phyloP scores from a whole-genome alignment of 1,140 invertebrate species.

The Zaprionus camerounensis region DNA sequence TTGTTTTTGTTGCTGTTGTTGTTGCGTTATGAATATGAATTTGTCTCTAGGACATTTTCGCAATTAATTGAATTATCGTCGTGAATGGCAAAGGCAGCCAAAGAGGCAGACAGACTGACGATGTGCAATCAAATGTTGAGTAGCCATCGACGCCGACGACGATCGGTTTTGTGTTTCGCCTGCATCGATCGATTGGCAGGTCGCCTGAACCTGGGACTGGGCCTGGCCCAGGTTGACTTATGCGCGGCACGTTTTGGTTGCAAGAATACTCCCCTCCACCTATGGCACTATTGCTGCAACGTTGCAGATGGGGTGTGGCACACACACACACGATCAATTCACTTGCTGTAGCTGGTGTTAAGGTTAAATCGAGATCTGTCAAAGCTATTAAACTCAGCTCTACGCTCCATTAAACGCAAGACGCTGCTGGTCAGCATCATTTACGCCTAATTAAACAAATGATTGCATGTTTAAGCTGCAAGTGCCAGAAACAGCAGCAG shows the following conservation, averaged over 20 bases:
- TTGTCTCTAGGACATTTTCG: slow-evolving; percentile 82
- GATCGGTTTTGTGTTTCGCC: background rate
- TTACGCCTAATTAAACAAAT: slow-evolving; percentile 82
- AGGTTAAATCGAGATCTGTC: slow-evolving; percentile 70
- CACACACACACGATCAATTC: slow-evolving; percentile 44
- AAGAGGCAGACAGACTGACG: slow-evolving; percentile 26
- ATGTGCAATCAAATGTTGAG: slow-evolving; percentile 68
- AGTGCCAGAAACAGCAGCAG: slow-evolving; percentile 48
- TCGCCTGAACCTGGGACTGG: slow-evolving; percentile 24
- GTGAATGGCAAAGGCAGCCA: slow-evolving; percentile 76
- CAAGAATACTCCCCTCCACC: slow-evolving; percentile 53
- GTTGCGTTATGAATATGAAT: slow-evolving; percentile 75
- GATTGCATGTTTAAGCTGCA: slow-evolving; percentile 71
- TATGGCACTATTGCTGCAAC: slow-evolving; percentile 34
- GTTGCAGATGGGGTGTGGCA: slow-evolving; percentile 52
- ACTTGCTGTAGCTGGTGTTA: slow-evolving; percentile 59
- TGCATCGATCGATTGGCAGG: slow-evolving; percentile 60
- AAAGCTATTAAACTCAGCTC: slow-evolving; percentile 74
- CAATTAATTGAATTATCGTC: slow-evolving; percentile 83
- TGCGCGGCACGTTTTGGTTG: slow-evolving; percentile 52
- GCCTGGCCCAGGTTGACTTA: slow-evolving; percentile 24
- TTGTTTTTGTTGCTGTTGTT: slow-evolving; percentile 37
- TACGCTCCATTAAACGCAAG: slow-evolving; percentile 71
- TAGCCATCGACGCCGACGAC: slow-evolving; percentile 41
- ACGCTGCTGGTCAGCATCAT: slow-evolving; percentile 64